Evolutionary conservation across 2,797 vertebrate genomes (phyloP).

Genomic region (Synanceia verrucosa): DNA sequence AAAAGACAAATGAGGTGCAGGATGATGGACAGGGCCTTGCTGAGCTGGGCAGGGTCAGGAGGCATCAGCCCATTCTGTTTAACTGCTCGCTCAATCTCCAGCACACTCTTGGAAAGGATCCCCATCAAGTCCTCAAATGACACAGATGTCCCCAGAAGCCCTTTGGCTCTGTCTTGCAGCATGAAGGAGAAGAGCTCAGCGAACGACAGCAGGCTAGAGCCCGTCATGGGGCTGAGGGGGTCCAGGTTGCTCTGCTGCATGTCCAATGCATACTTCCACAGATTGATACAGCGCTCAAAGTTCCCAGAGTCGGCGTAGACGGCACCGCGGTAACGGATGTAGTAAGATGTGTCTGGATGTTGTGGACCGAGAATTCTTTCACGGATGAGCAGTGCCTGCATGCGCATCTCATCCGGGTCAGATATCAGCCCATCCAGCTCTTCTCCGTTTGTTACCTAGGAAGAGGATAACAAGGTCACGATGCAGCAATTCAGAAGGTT

Average conservation of each 20-base stretch:
- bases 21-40: slow-evolving; percentile 98
- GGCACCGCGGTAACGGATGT: slow-evolving; percentile 96
- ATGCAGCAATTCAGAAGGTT: too few species aligned
- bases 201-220: slow-evolving; percentile 96
- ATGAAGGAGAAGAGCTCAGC: slow-evolving; percentile 99
- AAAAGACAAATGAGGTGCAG: slow-evolving; percentile 97
- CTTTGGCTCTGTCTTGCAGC: slow-evolving; percentile 97
- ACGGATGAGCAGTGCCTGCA: slow-evolving; percentile 96
- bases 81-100: slow-evolving; percentile 96
- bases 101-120: slow-evolving; percentile 95
- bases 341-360: slow-evolving; percentile 98
- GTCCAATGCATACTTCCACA: slow-evolving; percentile 98
- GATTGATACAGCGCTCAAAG: slow-evolving; percentile 97
- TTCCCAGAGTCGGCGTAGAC: slow-evolving; percentile 99
- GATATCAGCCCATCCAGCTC: slow-evolving; percentile 96
- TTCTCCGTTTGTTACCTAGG: slow-evolving; percentile 89
- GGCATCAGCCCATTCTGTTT: slow-evolving; percentile 87
- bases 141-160: slow-evolving; percentile 93
- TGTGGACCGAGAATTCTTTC: slow-evolving; percentile 97
- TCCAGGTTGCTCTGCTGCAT: slow-evolving; percentile 99
- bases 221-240: slow-evolving; percentile 97
- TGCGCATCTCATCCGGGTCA: slow-evolving; percentile 98
- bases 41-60: slow-evolving; percentile 93
- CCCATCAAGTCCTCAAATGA: slow-evolving; percentile 98
- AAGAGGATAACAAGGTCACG: slow-evolving; percentile 5